These are phyloP conservation scores for Syngnathus typhle DNA, from an alignment of 2,113 vertebrate genomes.

Conservation along the genomic window DNA sequence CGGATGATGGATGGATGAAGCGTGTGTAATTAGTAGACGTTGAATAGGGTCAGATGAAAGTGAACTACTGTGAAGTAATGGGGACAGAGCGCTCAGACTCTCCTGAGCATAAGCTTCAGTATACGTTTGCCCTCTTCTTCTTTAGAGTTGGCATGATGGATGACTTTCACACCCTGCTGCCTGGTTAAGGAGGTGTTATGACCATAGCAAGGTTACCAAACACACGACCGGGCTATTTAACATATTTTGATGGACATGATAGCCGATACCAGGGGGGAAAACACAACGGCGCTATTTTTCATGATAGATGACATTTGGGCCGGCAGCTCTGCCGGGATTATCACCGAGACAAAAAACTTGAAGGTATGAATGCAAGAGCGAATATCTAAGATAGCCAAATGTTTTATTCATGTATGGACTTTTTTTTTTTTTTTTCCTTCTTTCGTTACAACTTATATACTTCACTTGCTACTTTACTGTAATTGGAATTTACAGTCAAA, in stretches of 20 bases:
- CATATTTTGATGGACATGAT: background rate
- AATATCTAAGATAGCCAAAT: constrained; percentile 6
- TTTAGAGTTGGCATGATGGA: constrained; percentile 6
- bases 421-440: background rate
- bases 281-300: background rate
- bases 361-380: background rate
- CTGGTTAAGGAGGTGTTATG: background rate
- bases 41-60: constrained; percentile 22
- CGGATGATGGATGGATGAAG: constrained; percentile 11
- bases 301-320: background rate
- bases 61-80: constrained; percentile 20
- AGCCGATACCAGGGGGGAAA: background rate
- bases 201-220: background rate
- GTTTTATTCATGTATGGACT: constrained; percentile 12
- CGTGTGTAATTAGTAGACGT: constrained; percentile 25
- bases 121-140: background rate
- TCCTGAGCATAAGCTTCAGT: background rate
- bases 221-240: background rate
- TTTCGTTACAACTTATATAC: background rate
- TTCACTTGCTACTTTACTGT: background rate
- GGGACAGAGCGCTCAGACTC: constrained; percentile 9
- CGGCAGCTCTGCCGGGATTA: background rate
- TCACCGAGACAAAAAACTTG: background rate
- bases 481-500: background rate
- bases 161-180: background rate